Evolutionary conservation across 2,113 vertebrate species (phyloP), one percentile per base, ranked within the genome.

Genomic region (Ardeotis arabs): DNA sequence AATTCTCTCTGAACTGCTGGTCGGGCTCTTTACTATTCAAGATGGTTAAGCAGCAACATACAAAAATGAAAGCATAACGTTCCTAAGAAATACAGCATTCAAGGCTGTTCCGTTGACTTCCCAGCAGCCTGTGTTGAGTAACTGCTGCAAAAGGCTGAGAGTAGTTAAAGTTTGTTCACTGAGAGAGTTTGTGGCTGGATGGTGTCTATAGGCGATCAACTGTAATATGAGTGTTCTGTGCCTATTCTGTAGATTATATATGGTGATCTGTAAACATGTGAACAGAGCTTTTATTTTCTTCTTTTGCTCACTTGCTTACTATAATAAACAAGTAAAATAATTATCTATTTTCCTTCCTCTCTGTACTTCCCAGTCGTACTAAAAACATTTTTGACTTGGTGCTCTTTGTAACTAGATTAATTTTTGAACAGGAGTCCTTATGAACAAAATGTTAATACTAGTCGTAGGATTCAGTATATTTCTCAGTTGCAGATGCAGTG

Each of bases 401-500:
- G 13, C 20, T 59, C 27, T 49, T 79, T 87, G 58, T 83, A 60
- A 74, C 5, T 39, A 47, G 33, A 56, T 59, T 78, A 14, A 47
- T 59, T 73, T 58, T 39, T 62, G 35, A n/a, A 75, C 22, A 15
- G 41, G 7, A 81, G 27, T 52, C 23, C 14, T 45, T 52, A 20
- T 12, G 10, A 84, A 52, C 8, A 49, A 68, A 73, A 21, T 49
- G 18, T 68, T 52, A 28, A 4, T n/a, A 28, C 14, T 28, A 9
- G 13, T 49, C 18, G 31, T 72, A 41, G 21, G 20, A 89, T 35
- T 50, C 33, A 68, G 22, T 41, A 3, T 31, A 31, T 59, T 79
- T 67, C 62, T 33, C 49, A 60, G 45, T 56, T 1, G 1, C 5
- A 47, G 21, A 12, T 2, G 0, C 31, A 41, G 39, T 11, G 7